Evolutionary conservation across 2,113 vertebrate species (phyloP).

Genomic region (Lamprologus speciosus): DNA sequence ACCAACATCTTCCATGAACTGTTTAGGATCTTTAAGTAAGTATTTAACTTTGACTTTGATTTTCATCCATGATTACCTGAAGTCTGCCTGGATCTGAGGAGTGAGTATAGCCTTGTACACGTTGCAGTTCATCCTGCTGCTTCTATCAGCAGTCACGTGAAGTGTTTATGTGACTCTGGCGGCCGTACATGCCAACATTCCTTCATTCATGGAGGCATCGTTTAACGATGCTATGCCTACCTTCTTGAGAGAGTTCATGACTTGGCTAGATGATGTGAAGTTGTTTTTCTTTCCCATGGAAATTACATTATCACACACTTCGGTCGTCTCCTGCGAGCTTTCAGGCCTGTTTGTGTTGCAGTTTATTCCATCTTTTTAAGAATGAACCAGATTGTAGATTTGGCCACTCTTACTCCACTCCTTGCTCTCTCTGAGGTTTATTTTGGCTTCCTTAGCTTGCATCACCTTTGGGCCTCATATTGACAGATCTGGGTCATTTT

Average conservation of each 20-base stretch:
- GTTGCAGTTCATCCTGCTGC: background rate
- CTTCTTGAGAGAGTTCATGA: background rate
- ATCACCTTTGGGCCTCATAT: background rate
- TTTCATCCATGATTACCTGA: background rate
- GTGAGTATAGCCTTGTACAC: background rate
- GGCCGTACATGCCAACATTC: background rate
- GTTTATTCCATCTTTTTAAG: background rate
- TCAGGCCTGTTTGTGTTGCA: background rate
- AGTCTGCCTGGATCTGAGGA: background rate
- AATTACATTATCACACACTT: background rate
- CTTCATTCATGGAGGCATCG: background rate
- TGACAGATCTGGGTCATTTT: background rate
- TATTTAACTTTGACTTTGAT: background rate
- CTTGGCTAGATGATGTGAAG: background rate
- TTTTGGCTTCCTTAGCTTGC: background rate
- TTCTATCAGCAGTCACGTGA: background rate
- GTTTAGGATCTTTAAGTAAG: background rate
- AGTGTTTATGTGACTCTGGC: background rate
- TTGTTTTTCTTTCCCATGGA: background rate
- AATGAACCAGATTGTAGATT: background rate
- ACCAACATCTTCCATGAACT: background rate
- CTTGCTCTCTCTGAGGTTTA: background rate
- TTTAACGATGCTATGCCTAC: background rate
- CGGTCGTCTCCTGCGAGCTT: background rate
- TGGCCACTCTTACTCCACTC: background rate